phyloP scores from a whole-genome alignment of 1,140 invertebrate genomes.

The Drosophila malerkotliana region DNA sequence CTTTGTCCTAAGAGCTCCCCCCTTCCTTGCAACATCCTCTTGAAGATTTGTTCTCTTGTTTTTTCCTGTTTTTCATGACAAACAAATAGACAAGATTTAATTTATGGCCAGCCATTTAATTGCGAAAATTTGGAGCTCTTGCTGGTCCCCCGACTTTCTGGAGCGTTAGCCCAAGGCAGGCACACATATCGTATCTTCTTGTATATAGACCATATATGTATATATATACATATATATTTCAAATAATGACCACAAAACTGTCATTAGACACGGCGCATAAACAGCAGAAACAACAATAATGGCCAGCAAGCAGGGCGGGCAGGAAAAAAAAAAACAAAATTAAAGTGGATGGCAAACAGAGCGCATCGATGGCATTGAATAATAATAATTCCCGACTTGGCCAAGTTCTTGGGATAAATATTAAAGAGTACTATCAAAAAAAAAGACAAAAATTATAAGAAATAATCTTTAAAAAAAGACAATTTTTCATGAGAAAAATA shows the following conservation, averaged over 20 bases:
- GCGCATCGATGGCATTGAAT: constrained; percentile 55
- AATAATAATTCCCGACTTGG: constrained; percentile 37
- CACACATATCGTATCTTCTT: too few relatives aligned
- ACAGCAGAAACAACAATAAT: constrained; percentile 40
- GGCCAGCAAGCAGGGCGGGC: background rate
- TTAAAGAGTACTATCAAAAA: background rate
- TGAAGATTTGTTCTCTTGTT: constrained; percentile 8
- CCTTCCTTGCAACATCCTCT: too few relatives aligned
- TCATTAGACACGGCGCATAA: constrained; percentile 80
- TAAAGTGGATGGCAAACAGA: constrained; percentile 62
- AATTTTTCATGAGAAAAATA: background rate
- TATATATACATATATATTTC: constrained; percentile 60
- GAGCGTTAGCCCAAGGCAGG: constrained; percentile 22
- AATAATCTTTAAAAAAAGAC: background rate
- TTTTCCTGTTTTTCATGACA: constrained; percentile 28
- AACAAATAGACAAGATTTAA: constrained; percentile 58
- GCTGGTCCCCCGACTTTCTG: constrained; percentile 43
- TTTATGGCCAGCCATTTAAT: constrained; percentile 72
- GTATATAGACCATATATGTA: background rate
- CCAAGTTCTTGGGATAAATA: constrained; percentile 29
- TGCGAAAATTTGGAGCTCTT: constrained; percentile 45
- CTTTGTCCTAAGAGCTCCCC: too few relatives aligned
- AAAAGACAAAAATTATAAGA: too few relatives aligned
- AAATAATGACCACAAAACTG: constrained; percentile 76
- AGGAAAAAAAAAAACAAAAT: constrained; percentile 9